phyloP scores from a whole-genome alignment of 2,113 vertebrate species.

The Megatriorchis doriae region DNA sequence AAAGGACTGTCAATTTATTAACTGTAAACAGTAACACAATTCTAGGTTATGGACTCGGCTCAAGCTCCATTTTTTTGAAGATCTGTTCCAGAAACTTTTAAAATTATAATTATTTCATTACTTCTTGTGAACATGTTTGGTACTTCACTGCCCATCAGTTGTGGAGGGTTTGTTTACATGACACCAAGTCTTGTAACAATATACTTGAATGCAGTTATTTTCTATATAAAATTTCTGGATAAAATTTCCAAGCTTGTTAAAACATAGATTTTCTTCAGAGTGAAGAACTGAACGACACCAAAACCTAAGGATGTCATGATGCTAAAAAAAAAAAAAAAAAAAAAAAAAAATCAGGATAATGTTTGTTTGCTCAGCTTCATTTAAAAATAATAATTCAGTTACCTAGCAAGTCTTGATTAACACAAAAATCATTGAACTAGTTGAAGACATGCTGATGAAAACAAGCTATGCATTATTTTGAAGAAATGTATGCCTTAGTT shows the following conservation, averaged over 20 bases:
- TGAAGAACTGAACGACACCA: background rate
- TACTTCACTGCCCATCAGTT: background rate
- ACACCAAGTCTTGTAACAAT: background rate
- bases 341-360: background rate
- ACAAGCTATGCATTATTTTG: background rate
- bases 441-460: background rate
- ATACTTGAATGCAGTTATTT: background rate
- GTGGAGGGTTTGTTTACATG: background rate
- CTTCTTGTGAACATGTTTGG: background rate
- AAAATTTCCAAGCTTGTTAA: background rate
- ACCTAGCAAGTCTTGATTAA: background rate
- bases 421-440: background rate
- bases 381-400: background rate
- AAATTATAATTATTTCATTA: background rate
- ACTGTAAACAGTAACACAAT: background rate
- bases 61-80: background rate
- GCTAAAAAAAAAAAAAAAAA: background rate
- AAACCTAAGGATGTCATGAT: background rate
- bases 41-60: background rate
- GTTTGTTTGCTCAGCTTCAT: background rate
- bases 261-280: background rate
- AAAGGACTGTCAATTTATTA: background rate
- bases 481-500: background rate
- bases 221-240: no score
- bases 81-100: background rate